These are phyloP conservation scores for Pygoscelis antarcticus DNA, from an alignment of 2,113 vertebrate genomes.

Conservation along the genomic window DNA sequence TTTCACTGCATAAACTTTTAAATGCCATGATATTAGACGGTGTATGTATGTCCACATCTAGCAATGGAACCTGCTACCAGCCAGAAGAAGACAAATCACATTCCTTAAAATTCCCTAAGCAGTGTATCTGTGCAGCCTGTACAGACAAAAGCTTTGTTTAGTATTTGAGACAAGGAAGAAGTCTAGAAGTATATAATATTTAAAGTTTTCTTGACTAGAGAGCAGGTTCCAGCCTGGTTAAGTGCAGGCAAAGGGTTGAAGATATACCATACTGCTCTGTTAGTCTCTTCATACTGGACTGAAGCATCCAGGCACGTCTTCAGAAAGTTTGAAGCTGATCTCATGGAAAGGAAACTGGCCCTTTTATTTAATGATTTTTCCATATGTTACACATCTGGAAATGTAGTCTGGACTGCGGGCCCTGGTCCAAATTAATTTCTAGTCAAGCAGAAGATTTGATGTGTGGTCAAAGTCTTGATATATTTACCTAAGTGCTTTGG, in stretches of 20 bases:
- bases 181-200: background rate
- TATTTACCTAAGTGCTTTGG: background rate
- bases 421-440: background rate
- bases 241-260: background rate
- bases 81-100: background rate
- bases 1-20: background rate
- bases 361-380: background rate
- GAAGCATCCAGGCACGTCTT: background rate
- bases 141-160: background rate
- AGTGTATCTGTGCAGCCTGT: background rate
- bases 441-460: background rate
- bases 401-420: background rate
- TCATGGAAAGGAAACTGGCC: background rate
- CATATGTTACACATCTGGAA: background rate
- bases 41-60: background rate
- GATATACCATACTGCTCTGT: background rate
- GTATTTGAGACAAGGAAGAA: background rate
- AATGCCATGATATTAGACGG: background rate
- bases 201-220: background rate
- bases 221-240: background rate
- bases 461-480: background rate
- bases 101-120: background rate
- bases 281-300: background rate
- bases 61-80: background rate
- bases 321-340: background rate